Evolutionary conservation across 1,140 invertebrate species (phyloP).

Genomic region (Tetragonula clypearis): DNA sequence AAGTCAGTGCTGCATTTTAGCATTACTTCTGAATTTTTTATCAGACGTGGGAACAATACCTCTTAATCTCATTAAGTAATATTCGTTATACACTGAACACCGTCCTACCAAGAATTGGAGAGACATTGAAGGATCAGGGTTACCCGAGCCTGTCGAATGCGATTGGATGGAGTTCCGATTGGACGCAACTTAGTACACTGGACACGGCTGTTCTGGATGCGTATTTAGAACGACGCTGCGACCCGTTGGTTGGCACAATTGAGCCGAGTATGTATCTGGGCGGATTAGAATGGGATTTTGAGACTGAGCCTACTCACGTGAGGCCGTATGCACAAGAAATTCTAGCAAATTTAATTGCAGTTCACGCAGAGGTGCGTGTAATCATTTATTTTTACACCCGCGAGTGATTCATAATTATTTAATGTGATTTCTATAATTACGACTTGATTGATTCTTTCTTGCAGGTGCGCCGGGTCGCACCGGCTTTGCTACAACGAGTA

Average conservation of each 20-base stretch:
- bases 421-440: neutral
- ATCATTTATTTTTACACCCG: neutral
- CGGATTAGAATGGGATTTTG: constrained; percentile 92
- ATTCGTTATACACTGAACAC: constrained; percentile 91
- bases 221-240: constrained; percentile 96
- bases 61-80: constrained; percentile 94
- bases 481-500: constrained; percentile 88
- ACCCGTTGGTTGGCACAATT: constrained; percentile 95
- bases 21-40: constrained; percentile 63
- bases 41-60: constrained; percentile 88
- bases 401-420: neutral
- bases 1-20: constrained; percentile 39
- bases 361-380: constrained; percentile 92
- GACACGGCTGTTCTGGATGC: constrained; percentile 89
- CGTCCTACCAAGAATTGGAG: constrained; percentile 88
- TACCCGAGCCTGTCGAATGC: constrained; percentile 78
- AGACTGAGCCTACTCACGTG: constrained; percentile 88
- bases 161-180: constrained; percentile 76
- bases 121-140: constrained; percentile 73
- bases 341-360: constrained; percentile 94
- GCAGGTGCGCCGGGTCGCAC: constrained; percentile 91
- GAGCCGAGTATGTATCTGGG: constrained; percentile 97
- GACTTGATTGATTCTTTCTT: constrained; percentile 40
- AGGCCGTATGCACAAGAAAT: constrained; percentile 96
- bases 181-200: constrained; percentile 84